phyloP scores from a whole-genome alignment of 1,140 invertebrate genomes.

The Zaprionus tsacasi region DNA sequence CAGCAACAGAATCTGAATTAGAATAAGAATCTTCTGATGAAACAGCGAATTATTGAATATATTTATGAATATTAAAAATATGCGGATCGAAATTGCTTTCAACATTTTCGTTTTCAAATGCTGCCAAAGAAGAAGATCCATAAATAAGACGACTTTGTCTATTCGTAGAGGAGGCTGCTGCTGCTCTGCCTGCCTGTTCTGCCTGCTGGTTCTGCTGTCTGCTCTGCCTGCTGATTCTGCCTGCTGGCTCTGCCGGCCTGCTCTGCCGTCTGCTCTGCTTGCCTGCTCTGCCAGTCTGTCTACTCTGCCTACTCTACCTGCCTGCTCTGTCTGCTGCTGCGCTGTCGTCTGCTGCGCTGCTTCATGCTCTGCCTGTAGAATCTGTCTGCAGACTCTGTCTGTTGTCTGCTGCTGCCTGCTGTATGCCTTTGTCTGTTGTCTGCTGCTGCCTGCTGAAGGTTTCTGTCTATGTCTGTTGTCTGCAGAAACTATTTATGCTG shows the following conservation, averaged over 20 bases:
- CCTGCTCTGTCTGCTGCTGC: background rate
- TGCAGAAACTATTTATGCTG: too few species aligned
- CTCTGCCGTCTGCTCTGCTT: background rate
- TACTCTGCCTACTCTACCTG: background rate
- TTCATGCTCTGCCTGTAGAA: background rate
- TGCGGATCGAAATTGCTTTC: conserved; percentile 42
- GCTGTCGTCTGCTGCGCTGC: background rate
- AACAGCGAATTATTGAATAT: conserved; percentile 44
- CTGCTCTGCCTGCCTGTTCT: background rate
- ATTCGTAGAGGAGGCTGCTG: conserved; percentile 7
- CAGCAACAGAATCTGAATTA: conserved; percentile 5
- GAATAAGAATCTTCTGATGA: background rate
- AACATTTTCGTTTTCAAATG: background rate
- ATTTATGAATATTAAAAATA: conserved; percentile 71
- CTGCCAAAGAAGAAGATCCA: conserved; percentile 56
- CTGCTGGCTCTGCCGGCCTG: background rate
- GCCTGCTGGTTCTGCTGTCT: background rate
- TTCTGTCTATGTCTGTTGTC: background rate
- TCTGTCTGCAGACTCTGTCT: background rate
- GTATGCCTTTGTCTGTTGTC: too few species aligned
- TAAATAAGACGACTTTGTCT: conserved; percentile 63
- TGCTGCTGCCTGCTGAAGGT: background rate
- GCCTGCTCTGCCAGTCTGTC: background rate
- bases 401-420: background rate
- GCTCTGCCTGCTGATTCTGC: background rate